These are phyloP conservation scores for Tortrix viridana DNA, from an alignment of 2,888 invertebrate genomes.

Conservation along the genomic window DNA sequence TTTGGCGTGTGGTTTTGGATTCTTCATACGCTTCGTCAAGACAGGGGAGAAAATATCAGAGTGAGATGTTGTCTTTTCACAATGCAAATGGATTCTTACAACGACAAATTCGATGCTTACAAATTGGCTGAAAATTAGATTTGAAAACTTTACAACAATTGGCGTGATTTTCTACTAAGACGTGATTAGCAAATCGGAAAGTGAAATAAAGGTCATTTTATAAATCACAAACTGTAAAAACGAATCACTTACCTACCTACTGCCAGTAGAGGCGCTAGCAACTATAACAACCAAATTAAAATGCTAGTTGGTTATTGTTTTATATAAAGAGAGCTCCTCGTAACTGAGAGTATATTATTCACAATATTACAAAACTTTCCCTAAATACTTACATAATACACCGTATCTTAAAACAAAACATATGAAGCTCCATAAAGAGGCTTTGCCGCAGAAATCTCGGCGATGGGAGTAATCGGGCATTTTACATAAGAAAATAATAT, in stretches of 20 bases:
- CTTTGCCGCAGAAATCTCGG: slow-evolving; percentile 76
- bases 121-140: too few species aligned
- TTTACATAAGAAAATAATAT: slow-evolving; percentile 84
- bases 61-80: too few species aligned
- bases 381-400: slow-evolving; percentile 53
- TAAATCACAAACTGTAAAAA: too few species aligned
- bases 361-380: slow-evolving; percentile 1
- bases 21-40: not conserved
- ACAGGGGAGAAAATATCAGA: not conserved
- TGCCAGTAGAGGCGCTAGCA: too few species aligned
- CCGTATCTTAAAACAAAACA: slow-evolving; percentile 71
- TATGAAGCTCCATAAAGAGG: slow-evolving; percentile 79
- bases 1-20: not conserved
- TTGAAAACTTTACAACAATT: too few species aligned
- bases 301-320: not conserved
- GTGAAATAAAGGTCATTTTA: too few species aligned
- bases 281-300: too few species aligned
- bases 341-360: not conserved
- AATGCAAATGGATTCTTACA: too few species aligned
- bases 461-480: slow-evolving; percentile 81
- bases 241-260: too few species aligned
- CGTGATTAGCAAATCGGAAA: too few species aligned
- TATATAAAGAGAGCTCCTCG: not conserved
- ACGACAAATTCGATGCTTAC: too few species aligned
- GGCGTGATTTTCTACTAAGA: too few species aligned